Base-by-base conservation (phyloP, 2,888 invertebrate species). In the Epistrophe grossulariae region DNA sequence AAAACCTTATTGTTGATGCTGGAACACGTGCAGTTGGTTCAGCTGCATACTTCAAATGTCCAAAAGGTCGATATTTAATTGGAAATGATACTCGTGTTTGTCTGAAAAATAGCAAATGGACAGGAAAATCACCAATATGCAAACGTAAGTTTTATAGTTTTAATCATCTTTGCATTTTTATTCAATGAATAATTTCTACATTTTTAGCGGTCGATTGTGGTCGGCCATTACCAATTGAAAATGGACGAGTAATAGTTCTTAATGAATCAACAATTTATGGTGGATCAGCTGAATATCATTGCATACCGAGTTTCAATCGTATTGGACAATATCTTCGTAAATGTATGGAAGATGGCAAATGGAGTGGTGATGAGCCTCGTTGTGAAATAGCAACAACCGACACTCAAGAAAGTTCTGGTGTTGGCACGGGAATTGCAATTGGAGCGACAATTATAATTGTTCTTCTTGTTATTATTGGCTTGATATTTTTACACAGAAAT, bases 211-310 rank as follows among this genome's bases (percentile, higher is more conserved):
- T 98, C 70, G 97, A 98, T 91, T 98, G 98, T 92, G 96, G 96
- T 79, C 95, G 96, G 72, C 98, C 98, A 0, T 94, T 95, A 43
- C 93, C 94, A 13, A 96, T 98, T 66, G 96, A 97, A 88, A 97
- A 98, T 91, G 98, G 98, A 0, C 95, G 97, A 78, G 96, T 97
- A 19, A 97, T 98, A 89, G 95, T 97, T 45, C 95, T 97, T 79
- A 98, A 98, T 91, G 96, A 96, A 66, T 96, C 97, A 0, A 97
- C 97, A 0, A 94, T 95, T 0, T 98, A 96, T 91, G 97, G 96
- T 40, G 97, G 97, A 73, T 96, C 97, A 0, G 96, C 97, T 1
- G 98, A 98, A 91, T 98, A 98, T 92, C 97, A 98, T 91, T 98
- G 98, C 91, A 93, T 98, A 78, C 98, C 97, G 4, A 96, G 96